These are phyloP conservation scores for Lineus longissimus DNA, from an alignment of 1,140 invertebrate species.

Conservation along the genomic window DNA sequence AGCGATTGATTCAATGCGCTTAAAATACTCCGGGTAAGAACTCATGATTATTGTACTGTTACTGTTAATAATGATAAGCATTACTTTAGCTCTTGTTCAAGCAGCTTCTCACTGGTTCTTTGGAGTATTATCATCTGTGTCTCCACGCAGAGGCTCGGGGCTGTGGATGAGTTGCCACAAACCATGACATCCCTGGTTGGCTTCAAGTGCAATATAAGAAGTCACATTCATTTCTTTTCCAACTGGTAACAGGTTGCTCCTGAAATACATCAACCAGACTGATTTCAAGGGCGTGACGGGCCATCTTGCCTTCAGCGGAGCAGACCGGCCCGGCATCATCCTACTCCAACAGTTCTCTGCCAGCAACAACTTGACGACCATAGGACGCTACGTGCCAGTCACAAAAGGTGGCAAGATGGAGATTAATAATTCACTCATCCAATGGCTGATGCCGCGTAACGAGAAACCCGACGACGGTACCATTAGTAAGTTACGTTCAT, in stretches of 20 bases:
- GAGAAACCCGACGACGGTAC: constrained; percentile 67
- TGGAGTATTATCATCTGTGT: too few relatives aligned
- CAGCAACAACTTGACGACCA: constrained; percentile 55
- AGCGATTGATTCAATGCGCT: constrained; percentile 60
- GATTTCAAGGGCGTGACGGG: constrained; percentile 77
- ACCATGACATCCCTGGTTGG: too few relatives aligned
- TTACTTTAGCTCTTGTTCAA: too few relatives aligned
- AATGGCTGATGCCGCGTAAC: constrained; percentile 64
- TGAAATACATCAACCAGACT: constrained; percentile 54
- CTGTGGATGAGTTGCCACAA: too few relatives aligned
- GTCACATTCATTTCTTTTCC: neutral
- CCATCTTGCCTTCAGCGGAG: constrained; percentile 65
- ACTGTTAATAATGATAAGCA: too few relatives aligned
- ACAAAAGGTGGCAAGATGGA: constrained; percentile 29
- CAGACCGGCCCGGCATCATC: constrained; percentile 67
- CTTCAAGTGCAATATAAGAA: too few relatives aligned
- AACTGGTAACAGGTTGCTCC: constrained; percentile 50
- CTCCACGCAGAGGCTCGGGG: too few relatives aligned
- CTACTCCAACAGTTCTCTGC: constrained; percentile 67
- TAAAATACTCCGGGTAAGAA: constrained; percentile 60
- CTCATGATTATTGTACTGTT: too few relatives aligned
- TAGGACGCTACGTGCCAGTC: constrained; percentile 66
- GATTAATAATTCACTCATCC: constrained; percentile 60
- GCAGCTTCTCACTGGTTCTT: too few relatives aligned
- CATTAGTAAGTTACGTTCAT: constrained; percentile 44